Evolutionary conservation across 2,888 invertebrate species (phyloP).

Genomic region (Steinernema scapterisci): DNA sequence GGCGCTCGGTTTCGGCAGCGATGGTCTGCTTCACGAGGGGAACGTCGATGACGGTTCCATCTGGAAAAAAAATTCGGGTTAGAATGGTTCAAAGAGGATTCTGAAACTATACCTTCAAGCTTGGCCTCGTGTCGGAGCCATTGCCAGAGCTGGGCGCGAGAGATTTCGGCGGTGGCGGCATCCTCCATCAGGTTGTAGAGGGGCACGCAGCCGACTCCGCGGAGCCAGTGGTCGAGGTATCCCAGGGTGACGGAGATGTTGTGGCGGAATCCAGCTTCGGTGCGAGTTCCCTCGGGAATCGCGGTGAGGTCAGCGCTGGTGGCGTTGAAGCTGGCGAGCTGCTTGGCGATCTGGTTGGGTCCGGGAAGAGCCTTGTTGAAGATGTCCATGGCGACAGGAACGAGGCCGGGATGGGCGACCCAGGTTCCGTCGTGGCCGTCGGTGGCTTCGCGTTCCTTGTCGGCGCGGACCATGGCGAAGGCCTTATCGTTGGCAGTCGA

Average conservation of each 20-base stretch:
- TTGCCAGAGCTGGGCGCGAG: constrained; percentile 78
- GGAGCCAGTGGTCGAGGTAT: constrained; percentile 77
- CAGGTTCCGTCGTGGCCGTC: constrained; percentile 75
- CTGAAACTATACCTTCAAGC: constrained; percentile 61
- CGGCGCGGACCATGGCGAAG: constrained; percentile 62
- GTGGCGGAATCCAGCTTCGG: constrained; percentile 74
- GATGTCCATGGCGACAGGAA: constrained; percentile 69
- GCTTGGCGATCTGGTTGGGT: constrained; percentile 64
- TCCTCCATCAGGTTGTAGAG: constrained; percentile 76
- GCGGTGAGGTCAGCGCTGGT: constrained; percentile 55
- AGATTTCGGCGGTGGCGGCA: constrained; percentile 79
- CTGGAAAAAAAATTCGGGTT: constrained; percentile 42
- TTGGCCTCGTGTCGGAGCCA: constrained; percentile 76
- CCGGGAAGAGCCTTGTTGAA: constrained; percentile 50
- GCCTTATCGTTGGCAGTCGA: constrained; percentile 55
- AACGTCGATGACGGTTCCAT: constrained; percentile 61
- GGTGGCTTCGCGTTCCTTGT: constrained; percentile 67
- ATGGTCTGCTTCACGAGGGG: constrained; percentile 68
- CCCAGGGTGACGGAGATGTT: constrained; percentile 76
- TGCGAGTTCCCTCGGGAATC: constrained; percentile 75
- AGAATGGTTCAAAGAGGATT: not conserved
- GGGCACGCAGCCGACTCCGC: constrained; percentile 76
- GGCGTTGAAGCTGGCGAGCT: constrained; percentile 45
- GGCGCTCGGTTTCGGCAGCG: constrained; percentile 63
- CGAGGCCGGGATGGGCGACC: constrained; percentile 75